A percentile compares a stretch with the other conserved stretches of the same genome.
phyloP scores from a whole-genome alignment of 1,140 invertebrate genomes.

The Achatina immaculata region DNA sequence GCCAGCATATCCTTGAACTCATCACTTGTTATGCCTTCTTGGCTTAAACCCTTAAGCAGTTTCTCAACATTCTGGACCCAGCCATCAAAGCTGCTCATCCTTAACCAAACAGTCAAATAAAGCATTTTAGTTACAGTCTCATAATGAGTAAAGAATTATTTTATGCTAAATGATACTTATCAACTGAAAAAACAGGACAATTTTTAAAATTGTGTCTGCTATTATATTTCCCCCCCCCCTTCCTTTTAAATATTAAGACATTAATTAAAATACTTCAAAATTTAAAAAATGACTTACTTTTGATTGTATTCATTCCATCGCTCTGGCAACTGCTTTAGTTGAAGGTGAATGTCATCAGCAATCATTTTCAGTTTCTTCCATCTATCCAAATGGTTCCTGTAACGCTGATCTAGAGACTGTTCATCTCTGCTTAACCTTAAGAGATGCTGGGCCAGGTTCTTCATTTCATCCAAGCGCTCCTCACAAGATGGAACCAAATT shows the following conservation, averaged over 20 bases:
- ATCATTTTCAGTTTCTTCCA: slow-evolving; percentile 82
- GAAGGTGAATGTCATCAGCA: slow-evolving; percentile 81
- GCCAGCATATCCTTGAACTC: slow-evolving; percentile 90
- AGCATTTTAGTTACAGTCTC: too few species aligned
- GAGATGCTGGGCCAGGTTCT: slow-evolving; percentile 78
- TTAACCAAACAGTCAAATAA: too few species aligned
- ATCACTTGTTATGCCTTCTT: slow-evolving; percentile 85
- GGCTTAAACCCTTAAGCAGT: slow-evolving; percentile 84
- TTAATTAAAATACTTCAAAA: too few species aligned
- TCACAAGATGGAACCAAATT: slow-evolving; percentile 81
- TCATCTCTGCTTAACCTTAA: slow-evolving; percentile 76
- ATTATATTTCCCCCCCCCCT: too few species aligned
- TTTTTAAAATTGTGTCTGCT: too few species aligned
- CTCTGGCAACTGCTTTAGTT: slow-evolving; percentile 88
- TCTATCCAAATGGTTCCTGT: slow-evolving; percentile 79
- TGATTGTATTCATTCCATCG: slow-evolving; percentile 89
- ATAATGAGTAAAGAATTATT: too few species aligned
- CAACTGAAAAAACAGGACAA: too few species aligned
- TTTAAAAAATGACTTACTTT: slow-evolving; percentile 73
- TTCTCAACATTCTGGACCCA: slow-evolving; percentile 93
- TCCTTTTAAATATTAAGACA: too few species aligned
- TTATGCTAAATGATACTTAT: too few species aligned
- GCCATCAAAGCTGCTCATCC: slow-evolving; percentile 84
- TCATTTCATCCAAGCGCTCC: slow-evolving; percentile 75
- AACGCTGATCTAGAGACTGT: slow-evolving; percentile 76